Conservation (phyloP, 2,113 vertebrate genomes). For the Chloebia gouldiae region DNA sequence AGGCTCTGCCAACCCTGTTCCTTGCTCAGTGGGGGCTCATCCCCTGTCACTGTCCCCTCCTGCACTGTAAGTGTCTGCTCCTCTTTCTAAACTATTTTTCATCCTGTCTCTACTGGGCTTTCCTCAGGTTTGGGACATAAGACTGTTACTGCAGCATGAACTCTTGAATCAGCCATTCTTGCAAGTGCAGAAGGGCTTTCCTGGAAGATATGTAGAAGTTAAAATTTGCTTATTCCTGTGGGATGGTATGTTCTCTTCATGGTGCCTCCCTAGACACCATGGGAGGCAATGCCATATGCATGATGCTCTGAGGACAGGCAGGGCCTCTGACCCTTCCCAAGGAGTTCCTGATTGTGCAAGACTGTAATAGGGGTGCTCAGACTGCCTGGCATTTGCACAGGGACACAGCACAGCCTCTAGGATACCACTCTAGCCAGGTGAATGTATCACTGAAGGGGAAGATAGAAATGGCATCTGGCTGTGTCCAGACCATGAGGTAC, state of each 20-base stretch:
- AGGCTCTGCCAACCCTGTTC: neutral
- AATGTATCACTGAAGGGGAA: neutral
- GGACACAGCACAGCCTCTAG: accelerated
- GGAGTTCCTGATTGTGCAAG: too few relatives aligned
- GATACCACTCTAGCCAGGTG: too few relatives aligned
- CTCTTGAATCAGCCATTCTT: neutral
- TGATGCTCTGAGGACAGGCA: neutral
- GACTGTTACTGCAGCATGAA: neutral
- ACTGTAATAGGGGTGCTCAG: accelerated
- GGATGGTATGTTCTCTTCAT: neutral
- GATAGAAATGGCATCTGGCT: neutral
- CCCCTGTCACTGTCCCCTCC: accelerated
- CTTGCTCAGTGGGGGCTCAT: accelerated
- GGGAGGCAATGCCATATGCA: accelerated
- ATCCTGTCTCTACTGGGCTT: neutral
- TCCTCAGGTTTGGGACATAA: neutral
- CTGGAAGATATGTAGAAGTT: accelerated
- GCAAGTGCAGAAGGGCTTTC: neutral
- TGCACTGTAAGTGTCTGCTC: accelerated
- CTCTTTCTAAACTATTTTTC: neutral
- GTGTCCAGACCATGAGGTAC: too few relatives aligned
- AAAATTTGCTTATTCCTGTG: accelerated
- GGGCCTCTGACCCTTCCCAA: neutral
- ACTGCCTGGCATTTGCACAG: too few relatives aligned
- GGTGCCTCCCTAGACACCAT: accelerated